A percentile compares a stretch with the other conserved stretches of the same genome.
Conservation (phyloP, 2,888 invertebrate genomes). For the Dicyrtomina minuta region DNA sequence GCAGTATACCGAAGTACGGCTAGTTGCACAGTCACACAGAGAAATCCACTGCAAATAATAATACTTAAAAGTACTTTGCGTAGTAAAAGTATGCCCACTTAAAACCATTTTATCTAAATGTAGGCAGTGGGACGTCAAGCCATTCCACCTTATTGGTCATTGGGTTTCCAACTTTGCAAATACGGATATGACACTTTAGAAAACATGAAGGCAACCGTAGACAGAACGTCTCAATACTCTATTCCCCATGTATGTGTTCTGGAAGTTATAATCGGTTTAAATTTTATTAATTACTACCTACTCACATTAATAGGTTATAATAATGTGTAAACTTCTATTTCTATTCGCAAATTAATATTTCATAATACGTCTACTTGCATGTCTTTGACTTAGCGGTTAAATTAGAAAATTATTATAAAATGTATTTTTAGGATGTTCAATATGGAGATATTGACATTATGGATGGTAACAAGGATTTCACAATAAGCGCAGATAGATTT, state of each 20-base stretch:
- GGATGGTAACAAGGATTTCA: constrained; percentile 76
- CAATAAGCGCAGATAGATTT: constrained; percentile 66
- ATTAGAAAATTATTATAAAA: not conserved
- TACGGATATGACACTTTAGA: constrained; percentile 68
- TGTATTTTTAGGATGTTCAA: constrained; percentile 18
- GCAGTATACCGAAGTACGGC: constrained; percentile 64
- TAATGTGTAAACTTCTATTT: not conserved
- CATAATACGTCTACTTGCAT: not conserved
- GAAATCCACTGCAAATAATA: too few relatives aligned
- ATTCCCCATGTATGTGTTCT: constrained; percentile 72
- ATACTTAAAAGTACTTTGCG: too few relatives aligned
- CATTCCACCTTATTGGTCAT: constrained; percentile 83
- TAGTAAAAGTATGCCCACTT: too few relatives aligned
- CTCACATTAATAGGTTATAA: too few relatives aligned
- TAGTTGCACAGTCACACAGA: too few relatives aligned
- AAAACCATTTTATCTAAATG: too few relatives aligned
- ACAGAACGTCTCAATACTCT: constrained; percentile 68
- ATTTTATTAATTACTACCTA: too few relatives aligned
- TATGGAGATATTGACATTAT: constrained; percentile 68
- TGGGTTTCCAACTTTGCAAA: constrained; percentile 81
- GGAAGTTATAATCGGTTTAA: too few relatives aligned
- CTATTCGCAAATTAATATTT: not conserved
- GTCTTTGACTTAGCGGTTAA: not conserved
- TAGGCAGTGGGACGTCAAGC: constrained; percentile 68
- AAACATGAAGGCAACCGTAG: constrained; percentile 66